These are phyloP conservation scores for Callaeas wilsoni DNA, from an alignment of 2,113 vertebrate species.

Conservation along the genomic window DNA sequence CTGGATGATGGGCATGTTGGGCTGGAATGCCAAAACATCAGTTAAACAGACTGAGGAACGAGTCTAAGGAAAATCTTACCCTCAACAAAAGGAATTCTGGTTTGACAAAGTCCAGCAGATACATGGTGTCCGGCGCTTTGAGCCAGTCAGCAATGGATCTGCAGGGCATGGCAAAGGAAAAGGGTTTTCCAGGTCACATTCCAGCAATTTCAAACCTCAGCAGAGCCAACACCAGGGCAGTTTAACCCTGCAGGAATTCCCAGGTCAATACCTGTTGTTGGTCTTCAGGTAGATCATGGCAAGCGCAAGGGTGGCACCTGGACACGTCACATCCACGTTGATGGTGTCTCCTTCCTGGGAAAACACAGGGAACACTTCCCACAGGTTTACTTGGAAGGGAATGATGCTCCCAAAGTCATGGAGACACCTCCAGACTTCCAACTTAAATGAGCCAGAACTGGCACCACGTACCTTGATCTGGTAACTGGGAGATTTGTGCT, in stretches of 20 bases:
- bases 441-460: not conserved
- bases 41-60: not conserved
- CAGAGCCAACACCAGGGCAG: not conserved
- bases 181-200: not conserved
- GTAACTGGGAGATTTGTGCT: conserved; percentile 97
- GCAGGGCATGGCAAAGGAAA: not conserved
- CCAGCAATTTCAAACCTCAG: not conserved
- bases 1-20: not conserved
- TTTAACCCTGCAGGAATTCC: not conserved
- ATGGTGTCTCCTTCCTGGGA: conserved; percentile 94
- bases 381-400: not conserved
- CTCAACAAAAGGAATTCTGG: conserved; percentile 95
- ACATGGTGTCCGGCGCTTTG: conserved; percentile 95
- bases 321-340: conserved; percentile 96
- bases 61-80: conserved; percentile 69
- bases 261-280: conserved; percentile 87
- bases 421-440: not conserved
- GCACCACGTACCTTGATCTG: conserved; percentile 86
- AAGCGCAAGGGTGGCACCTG: conserved; percentile 92
- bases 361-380: not conserved
- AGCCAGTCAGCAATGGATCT: conserved; percentile 98
- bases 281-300: conserved; percentile 99
- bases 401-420: not conserved
- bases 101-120: conserved; percentile 96
- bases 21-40: not conserved